Conservation (phyloP, 2,888 invertebrate genomes). For the Cryptocheilus praepositus region DNA sequence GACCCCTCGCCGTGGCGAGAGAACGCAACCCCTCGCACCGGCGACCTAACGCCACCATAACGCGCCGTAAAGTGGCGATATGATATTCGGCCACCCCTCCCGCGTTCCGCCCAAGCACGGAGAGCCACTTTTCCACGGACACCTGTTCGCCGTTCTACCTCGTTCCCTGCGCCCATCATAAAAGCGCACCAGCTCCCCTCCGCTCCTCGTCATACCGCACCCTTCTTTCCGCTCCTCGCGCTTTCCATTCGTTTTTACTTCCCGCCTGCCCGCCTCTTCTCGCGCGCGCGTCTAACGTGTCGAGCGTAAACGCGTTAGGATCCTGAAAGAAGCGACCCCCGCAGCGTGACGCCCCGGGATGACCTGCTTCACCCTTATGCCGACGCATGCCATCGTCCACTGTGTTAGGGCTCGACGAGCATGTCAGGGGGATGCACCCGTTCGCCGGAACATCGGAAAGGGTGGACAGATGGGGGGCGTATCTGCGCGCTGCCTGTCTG, state of each 20-base stretch:
- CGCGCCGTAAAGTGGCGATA: conserved; percentile 67
- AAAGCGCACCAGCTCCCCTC: not conserved
- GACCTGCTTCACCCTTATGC: conserved; percentile 54
- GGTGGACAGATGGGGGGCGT: conserved; percentile 71
- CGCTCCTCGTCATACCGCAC: not conserved
- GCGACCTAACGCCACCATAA: conserved; percentile 51
- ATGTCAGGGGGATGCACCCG: not conserved
- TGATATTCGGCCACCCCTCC: conserved; percentile 62
- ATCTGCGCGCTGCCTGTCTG: conserved; percentile 47
- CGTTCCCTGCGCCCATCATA: conserved; percentile 13
- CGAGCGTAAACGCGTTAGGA: conserved; percentile 51
- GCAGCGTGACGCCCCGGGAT: conserved; percentile 40
- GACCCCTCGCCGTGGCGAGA: conserved; percentile 1
- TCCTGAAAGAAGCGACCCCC: conserved; percentile 42
- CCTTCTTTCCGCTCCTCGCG: too few species aligned
- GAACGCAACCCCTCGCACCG: conserved; percentile 16
- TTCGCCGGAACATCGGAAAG: conserved; percentile 25
- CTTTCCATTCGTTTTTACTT: too few species aligned
- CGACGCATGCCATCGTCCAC: conserved; percentile 40
- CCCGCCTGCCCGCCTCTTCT: not conserved
- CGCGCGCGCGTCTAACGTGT: conserved; percentile 21
- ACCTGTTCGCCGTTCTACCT: conserved; percentile 62
- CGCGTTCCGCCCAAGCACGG: conserved; percentile 32
- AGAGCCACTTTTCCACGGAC: conserved; percentile 62
- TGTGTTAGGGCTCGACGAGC: not conserved